Evolutionary conservation across 2,797 vertebrate genomes (phyloP).

Genomic region (Forpus xanthops): DNA sequence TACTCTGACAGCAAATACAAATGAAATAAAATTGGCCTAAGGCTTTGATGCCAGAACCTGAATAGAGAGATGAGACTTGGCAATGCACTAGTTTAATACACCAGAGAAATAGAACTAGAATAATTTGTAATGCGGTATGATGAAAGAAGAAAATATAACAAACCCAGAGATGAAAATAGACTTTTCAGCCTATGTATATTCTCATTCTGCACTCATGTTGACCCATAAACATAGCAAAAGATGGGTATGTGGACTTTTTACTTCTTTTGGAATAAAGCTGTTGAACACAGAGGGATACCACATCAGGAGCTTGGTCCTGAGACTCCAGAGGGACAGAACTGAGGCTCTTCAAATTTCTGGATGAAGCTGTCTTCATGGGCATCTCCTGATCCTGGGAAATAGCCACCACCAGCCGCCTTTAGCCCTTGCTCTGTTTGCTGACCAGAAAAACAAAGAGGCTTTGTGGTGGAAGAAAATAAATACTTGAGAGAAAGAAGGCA

Average conservation of each 20-base stretch:
- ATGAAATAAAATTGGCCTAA: conserved; percentile 81
- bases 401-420: neutral
- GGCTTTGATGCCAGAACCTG: conserved; percentile 78
- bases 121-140: conserved; percentile 66
- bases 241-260: neutral
- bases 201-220: neutral
- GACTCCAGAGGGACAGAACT: neutral
- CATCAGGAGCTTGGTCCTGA: neutral
- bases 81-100: conserved; percentile 67
- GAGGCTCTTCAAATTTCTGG: neutral
- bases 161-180: conserved; percentile 59
- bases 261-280: neutral
- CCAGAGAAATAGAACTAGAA: conserved; percentile 64
- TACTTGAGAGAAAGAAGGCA: neutral
- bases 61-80: conserved; percentile 71
- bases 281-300: rapidly evolving
- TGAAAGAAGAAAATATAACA: conserved; percentile 73
- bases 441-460: neutral
- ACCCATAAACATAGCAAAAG: conserved; percentile 15
- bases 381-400: neutral
- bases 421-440: neutral
- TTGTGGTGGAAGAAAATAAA: neutral
- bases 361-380: neutral
- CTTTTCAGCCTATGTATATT: conserved; percentile 31
- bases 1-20: conserved; percentile 80